Evolutionary conservation across 2,113 vertebrate species (phyloP).

Genomic region (Petroica traversi): DNA sequence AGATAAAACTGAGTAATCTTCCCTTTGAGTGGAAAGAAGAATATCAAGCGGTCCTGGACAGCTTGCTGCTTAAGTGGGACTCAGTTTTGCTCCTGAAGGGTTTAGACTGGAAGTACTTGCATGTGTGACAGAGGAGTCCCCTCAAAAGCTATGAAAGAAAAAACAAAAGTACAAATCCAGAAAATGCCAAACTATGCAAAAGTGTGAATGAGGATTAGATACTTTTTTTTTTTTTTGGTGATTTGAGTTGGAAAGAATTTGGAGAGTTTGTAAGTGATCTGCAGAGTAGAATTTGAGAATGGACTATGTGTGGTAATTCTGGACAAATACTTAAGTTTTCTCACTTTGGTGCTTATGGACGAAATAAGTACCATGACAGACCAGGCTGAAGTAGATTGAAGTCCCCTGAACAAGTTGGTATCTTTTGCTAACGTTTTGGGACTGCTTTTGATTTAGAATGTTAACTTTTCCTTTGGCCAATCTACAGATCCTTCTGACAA

Average conservation of each 20-base stretch:
- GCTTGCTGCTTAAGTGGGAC: constrained; percentile 68
- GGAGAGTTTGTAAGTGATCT: background rate
- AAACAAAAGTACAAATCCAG: constrained; percentile 10
- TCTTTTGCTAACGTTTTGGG: background rate
- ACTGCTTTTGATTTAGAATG: background rate
- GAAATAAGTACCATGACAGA: background rate
- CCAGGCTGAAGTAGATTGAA: background rate
- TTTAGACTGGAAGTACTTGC: constrained; percentile 16
- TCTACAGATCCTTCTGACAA: background rate
- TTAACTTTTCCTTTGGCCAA: constrained; percentile 2
- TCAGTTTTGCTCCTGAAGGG: constrained; percentile 37
- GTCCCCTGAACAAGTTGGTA: background rate
- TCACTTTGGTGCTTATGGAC: constrained; percentile 20
- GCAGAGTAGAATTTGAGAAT: background rate
- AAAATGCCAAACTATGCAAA: constrained; percentile 67
- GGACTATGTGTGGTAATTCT: background rate
- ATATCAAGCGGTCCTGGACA: constrained; percentile 39
- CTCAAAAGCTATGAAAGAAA: constrained; percentile 31
- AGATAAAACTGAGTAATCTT: constrained; percentile 85
- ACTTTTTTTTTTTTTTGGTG: background rate
- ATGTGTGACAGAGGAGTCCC: constrained; percentile 41
- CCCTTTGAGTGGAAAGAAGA: constrained; percentile 20
- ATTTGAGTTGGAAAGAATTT: background rate
- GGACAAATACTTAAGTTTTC: constrained; percentile 25
- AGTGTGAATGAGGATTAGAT: background rate